phyloP scores from a whole-genome alignment of 1,140 invertebrate genomes.

The Campoletis sonorensis region DNA sequence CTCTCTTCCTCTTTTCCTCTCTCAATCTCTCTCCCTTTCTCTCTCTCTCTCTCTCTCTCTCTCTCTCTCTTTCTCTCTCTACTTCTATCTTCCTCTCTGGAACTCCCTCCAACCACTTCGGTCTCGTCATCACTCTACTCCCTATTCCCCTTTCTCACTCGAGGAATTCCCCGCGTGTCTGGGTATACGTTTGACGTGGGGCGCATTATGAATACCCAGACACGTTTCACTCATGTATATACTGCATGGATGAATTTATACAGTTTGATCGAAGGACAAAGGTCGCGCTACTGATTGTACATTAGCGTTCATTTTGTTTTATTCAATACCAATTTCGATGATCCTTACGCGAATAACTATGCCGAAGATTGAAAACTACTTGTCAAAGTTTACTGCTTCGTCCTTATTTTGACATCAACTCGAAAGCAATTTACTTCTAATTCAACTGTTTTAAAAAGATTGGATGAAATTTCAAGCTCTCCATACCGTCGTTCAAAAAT shows the following conservation, averaged over 20 bases:
- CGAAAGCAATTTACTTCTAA: too few relatives aligned
- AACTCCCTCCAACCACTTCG: conserved; percentile 35
- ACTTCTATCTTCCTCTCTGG: background rate
- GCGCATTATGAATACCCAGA: conserved; percentile 38
- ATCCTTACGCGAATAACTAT: background rate
- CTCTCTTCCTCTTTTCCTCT: conserved; percentile 1
- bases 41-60: conserved; percentile 38
- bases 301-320: background rate
- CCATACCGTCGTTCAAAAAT: too few relatives aligned
- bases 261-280: conserved; percentile 19
- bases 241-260: conserved; percentile 23
- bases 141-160: conserved; percentile 40
- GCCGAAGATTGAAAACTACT: background rate
- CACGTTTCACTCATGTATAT: conserved; percentile 28
- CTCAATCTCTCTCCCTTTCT: background rate
- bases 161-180: conserved; percentile 42
- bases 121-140: conserved; percentile 40
- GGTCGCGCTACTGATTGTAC: background rate
- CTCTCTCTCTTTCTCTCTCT: conserved; percentile 6
- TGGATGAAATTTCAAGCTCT: too few relatives aligned
- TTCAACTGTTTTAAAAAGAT: too few relatives aligned
- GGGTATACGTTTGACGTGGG: conserved; percentile 31
- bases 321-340: background rate
- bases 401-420: too few relatives aligned
- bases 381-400: too few relatives aligned